phyloP scores from a whole-genome alignment of 2,113 vertebrate genomes.

The human region GRCh38 chr2:87538501-87539000 shows the following conservation, averaged over 20 bases:
- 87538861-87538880: neutral
- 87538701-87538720: neutral
- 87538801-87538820: neutral
- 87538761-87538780: no score
- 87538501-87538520: slow-evolving; percentile 64
- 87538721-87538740: fast-evolving
- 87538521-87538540: neutral
- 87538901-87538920: fast-evolving
- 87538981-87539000: neutral
- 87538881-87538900: slow-evolving; percentile 2
- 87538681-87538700: fast-evolving
- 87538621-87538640: fast-evolving
- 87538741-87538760: neutral
- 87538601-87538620: fast-evolving
- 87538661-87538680: fast-evolving
- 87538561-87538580: neutral
- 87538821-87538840: neutral
- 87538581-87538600: fast-evolving
- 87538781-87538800: fast-evolving
- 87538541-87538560: slow-evolving; percentile 9
- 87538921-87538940: neutral
- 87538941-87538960: neutral
- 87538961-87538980: neutral
- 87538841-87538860: neutral
- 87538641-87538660: fast-evolving